phyloP scores from a whole-genome alignment of 1,140 invertebrate species.

The Hypothenemus hampei region DNA sequence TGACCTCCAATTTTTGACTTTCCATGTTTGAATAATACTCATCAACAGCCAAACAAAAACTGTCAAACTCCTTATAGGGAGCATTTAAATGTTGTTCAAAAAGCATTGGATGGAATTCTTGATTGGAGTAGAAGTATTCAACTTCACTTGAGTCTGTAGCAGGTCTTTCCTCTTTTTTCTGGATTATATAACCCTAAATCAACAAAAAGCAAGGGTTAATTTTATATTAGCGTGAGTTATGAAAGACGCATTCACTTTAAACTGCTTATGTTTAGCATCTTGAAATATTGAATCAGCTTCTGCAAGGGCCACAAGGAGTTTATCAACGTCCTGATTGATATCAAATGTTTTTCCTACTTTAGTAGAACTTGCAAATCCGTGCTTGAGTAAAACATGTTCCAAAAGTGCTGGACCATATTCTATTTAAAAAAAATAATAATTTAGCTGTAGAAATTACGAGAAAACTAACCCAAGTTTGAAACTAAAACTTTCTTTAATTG shows the following conservation, averaged over 20 bases:
- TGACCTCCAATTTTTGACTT: slow-evolving; percentile 92
- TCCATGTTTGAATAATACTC: slow-evolving; percentile 96
- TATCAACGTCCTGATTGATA: slow-evolving; percentile 58
- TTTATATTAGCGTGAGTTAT: slow-evolving; percentile 3
- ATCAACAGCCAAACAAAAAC: slow-evolving; percentile 88
- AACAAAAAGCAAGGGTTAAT: slow-evolving; percentile 13
- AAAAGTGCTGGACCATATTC: slow-evolving; percentile 87
- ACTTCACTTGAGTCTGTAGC: slow-evolving; percentile 52
- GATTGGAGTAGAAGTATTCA: slow-evolving; percentile 69
- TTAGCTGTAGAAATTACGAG: neutral
- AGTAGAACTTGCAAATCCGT: slow-evolving; percentile 56
- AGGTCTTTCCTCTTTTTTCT: slow-evolving; percentile 74
- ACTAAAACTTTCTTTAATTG: slow-evolving; percentile 82
- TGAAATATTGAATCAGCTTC: slow-evolving; percentile 64
- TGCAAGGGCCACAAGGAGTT: slow-evolving; percentile 63
- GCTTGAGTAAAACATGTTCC: slow-evolving; percentile 77
- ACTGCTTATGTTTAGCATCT: slow-evolving; percentile 47
- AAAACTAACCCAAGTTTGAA: slow-evolving; percentile 62
- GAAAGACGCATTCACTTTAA: slow-evolving; percentile 45
- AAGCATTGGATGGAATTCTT: slow-evolving; percentile 87
- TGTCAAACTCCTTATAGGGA: slow-evolving; percentile 63
- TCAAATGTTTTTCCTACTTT: slow-evolving; percentile 61
- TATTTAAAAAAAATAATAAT: slow-evolving; percentile 44
- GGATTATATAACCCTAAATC: slow-evolving; percentile 78
- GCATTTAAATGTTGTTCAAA: slow-evolving; percentile 66